Evolutionary conservation across 2,797 vertebrate species (phyloP).

Genomic region (Anguilla marmorata): DNA sequence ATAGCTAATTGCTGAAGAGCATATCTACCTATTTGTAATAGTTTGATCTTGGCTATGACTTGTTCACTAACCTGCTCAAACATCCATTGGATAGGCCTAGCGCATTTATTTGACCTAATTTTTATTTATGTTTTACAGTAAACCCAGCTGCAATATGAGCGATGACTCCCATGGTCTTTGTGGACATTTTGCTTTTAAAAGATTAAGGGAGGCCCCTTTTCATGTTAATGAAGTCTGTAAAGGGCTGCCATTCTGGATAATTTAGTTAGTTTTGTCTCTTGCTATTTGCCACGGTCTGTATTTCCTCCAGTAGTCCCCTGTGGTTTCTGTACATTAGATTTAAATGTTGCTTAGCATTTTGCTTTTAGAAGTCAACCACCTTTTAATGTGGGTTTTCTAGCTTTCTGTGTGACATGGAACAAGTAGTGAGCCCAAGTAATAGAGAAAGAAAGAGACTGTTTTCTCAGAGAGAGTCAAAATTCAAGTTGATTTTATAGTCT

Average conservation of each 20-base stretch:
- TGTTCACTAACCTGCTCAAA: background rate
- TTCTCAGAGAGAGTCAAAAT: background rate
- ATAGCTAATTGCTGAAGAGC: slow-evolving; percentile 25
- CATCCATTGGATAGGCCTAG: background rate
- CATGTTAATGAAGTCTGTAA: slow-evolving; percentile 80
- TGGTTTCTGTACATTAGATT: slow-evolving; percentile 79
- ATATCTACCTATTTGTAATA: background rate
- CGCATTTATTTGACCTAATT: background rate
- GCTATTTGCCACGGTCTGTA: slow-evolving; percentile 68
- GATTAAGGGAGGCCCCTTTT: slow-evolving; percentile 80
- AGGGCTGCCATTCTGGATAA: slow-evolving; percentile 83
- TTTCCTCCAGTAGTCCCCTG: slow-evolving; percentile 78
- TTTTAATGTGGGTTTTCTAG: slow-evolving; percentile 76
- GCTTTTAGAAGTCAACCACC: slow-evolving; percentile 72
- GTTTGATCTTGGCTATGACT: background rate
- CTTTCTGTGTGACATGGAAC: background rate
- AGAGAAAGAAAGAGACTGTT: background rate
- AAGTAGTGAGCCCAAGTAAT: background rate
- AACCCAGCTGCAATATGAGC: slow-evolving; percentile 81
- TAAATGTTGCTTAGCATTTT: slow-evolving; percentile 77
- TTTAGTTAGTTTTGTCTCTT: slow-evolving; percentile 80
- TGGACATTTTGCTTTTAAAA: slow-evolving; percentile 78
- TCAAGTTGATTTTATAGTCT: background rate
- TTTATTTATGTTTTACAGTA: slow-evolving; percentile 57
- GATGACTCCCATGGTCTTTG: slow-evolving; percentile 75